phyloP scores from a whole-genome alignment of 2,797 vertebrate species.

The Bufotes viridis region DNA sequence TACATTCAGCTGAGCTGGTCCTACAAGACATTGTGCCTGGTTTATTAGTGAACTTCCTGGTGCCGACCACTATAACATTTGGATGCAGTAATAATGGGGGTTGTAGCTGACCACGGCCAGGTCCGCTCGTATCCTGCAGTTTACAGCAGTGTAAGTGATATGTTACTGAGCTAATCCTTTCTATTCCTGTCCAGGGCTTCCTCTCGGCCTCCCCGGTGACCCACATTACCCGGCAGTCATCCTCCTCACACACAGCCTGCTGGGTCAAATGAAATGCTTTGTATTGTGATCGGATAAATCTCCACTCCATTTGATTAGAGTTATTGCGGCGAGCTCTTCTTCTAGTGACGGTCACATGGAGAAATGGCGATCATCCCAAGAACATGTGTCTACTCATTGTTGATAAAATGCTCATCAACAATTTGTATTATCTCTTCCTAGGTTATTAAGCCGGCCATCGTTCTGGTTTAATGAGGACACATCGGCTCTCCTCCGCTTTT shows the following conservation, averaged over 20 bases:
- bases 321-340: constrained; percentile 9
- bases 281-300: constrained; percentile 57
- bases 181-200: constrained; percentile 57
- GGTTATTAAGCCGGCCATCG: not conserved
- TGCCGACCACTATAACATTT: not conserved
- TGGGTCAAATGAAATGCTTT: constrained; percentile 49
- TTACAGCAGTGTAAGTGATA: constrained; percentile 18
- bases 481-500: no score
- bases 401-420: not conserved
- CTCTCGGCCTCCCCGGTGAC: constrained; percentile 51
- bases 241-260: constrained; percentile 52
- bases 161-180: constrained; percentile 52
- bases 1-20: no score
- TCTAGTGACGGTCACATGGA: constrained; percentile 15
- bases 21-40: no score
- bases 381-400: not conserved
- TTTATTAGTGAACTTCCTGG: not conserved
- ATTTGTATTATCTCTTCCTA: not conserved
- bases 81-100: not conserved
- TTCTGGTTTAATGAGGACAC: not conserved
- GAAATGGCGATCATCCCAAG: not conserved
- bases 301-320: constrained; percentile 59
- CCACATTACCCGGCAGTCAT: constrained; percentile 45
- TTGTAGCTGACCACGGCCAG: not conserved
- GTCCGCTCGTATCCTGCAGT: not conserved